phyloP scores from a whole-genome alignment of 2,113 vertebrate genomes.

The Chionodraco myersi region DNA sequence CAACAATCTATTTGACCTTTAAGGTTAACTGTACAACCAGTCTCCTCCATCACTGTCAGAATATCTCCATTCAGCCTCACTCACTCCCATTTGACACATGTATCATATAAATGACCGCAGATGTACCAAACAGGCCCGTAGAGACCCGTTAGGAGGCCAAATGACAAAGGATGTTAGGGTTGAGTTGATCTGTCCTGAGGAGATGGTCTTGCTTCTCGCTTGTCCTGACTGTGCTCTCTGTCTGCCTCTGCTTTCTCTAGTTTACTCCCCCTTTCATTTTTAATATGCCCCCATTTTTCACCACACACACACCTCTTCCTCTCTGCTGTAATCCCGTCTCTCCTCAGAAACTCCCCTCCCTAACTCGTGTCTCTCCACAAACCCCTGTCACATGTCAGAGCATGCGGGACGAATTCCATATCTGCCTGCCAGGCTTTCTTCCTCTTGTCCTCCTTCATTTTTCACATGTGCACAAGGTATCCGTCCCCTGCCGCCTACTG shows the following conservation, averaged over 20 bases:
- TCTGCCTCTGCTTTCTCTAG: constrained; percentile 35
- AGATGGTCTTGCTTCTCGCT: neutral
- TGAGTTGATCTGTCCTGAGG: neutral
- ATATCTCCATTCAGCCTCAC: neutral
- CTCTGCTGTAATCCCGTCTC: constrained; percentile 44
- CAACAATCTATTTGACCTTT: neutral
- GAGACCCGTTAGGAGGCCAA: neutral
- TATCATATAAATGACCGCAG: neutral
- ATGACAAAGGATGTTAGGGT: neutral
- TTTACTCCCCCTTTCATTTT: constrained; percentile 58
- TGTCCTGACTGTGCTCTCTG: constrained; percentile 29
- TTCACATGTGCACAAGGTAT: constrained; percentile 1
- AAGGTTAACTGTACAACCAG: neutral
- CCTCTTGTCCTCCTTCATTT: constrained; percentile 20
- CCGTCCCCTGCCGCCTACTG: constrained; percentile 3
- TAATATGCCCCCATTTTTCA: constrained; percentile 49
- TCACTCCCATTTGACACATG: neutral
- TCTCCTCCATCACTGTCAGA: neutral
- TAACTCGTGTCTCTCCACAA: constrained; percentile 42
- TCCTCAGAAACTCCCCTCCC: constrained; percentile 49
- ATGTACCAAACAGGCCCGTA: neutral
- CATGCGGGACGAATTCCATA: constrained; percentile 54
- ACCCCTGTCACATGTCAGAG: constrained; percentile 64
- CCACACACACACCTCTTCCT: constrained; percentile 12
- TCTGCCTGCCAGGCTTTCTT: constrained; percentile 32